Evolutionary conservation across 2,888 invertebrate species (phyloP), one percentile per base, ranked within the genome.

Genomic region (Osmoderma eremita): DNA sequence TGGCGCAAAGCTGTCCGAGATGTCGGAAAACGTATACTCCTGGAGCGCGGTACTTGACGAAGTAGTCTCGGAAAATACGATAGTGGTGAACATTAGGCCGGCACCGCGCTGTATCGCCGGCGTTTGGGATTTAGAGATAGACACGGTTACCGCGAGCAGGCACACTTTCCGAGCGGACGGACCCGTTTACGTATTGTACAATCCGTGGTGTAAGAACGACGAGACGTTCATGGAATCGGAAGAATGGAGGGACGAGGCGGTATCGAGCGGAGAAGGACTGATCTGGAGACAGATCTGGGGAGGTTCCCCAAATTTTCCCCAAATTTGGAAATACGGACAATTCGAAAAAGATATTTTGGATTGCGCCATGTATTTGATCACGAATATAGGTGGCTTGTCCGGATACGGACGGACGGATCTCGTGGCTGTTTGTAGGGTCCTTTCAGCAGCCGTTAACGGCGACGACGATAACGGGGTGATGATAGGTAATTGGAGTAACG

Each of bases 401-500:
- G 86, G 89, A 0, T 84, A 86, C 2, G 87, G 88, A 67, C 85
- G 94, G 68, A 87, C 88, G 65, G 93, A 94, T 81, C 91, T 94
- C 0, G 88, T 94, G 36, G 85, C 89, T 50, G 88, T 90, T 41
- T 85, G 87, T 0, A 86, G 95, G 38, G 89, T 90, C 0, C 84
- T 95, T 4, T 93, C 94, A 0, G 93, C 94, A 0, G 89, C 91
- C 64, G 91, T 94, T 56, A 93, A 93, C 75, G 91, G 90, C 0
- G 89, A 90, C 42, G 94, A 94, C 74, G 94, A 95, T 78, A 88
- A 90, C 75, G 94, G 95, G 0, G 89, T 91, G 1, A 79, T 95
- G 62, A 85, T 89, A 72, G 93, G 94, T 0, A 93, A 92, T 80
- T 94, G 94, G 94, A 87, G 89, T 1, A 90, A 90, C 42, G 90